These are phyloP conservation scores for Tetramorium alpestre DNA, from an alignment of 1,140 invertebrate genomes.

Conservation along the genomic window DNA sequence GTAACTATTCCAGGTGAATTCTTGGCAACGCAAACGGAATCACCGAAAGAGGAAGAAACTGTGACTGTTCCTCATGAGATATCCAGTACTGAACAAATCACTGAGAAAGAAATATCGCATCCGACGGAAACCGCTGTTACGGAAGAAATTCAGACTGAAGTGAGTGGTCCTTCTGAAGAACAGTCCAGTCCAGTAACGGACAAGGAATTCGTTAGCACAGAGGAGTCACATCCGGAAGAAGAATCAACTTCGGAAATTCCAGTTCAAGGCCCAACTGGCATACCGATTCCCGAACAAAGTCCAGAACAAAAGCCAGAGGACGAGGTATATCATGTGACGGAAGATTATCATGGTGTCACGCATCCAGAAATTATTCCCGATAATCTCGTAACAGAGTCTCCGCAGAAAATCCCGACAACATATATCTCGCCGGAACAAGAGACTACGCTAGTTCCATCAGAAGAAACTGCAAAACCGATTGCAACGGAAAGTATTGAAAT, in stretches of 20 bases:
- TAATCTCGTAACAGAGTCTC: slow-evolving; percentile 70
- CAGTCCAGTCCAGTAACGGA: background rate
- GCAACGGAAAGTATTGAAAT: slow-evolving; percentile 1
- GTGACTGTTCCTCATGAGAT: background rate
- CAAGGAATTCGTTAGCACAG: slow-evolving; percentile 5
- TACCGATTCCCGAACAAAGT: slow-evolving; percentile 75
- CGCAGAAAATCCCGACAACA: slow-evolving; percentile 56
- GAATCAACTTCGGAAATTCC: slow-evolving; percentile 47
- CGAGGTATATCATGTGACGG: slow-evolving; percentile 71
- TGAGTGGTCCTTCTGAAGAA: background rate
- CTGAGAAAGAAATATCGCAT: slow-evolving; percentile 3
- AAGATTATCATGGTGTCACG: slow-evolving; percentile 63
- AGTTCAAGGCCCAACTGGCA: slow-evolving; percentile 74
- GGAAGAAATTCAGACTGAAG: slow-evolving; percentile 14
- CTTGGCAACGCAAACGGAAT: slow-evolving; percentile 16
- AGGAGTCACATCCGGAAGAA: slow-evolving; percentile 9
- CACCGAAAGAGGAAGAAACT: slow-evolving; percentile 8
- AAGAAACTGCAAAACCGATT: slow-evolving; percentile 36
- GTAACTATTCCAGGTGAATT: slow-evolving; percentile 41
- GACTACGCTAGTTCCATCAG: background rate
- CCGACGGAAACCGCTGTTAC: background rate
- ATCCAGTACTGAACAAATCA: slow-evolving; percentile 41
- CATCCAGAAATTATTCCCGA: slow-evolving; percentile 65
- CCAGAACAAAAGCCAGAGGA: slow-evolving; percentile 82
- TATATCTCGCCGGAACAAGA: slow-evolving; percentile 39